A percentile compares a stretch with the other conserved stretches of the same genome.
These are phyloP conservation scores for Coelopa pilipes DNA, from an alignment of 2,888 invertebrate species.

Conservation along the genomic window DNA sequence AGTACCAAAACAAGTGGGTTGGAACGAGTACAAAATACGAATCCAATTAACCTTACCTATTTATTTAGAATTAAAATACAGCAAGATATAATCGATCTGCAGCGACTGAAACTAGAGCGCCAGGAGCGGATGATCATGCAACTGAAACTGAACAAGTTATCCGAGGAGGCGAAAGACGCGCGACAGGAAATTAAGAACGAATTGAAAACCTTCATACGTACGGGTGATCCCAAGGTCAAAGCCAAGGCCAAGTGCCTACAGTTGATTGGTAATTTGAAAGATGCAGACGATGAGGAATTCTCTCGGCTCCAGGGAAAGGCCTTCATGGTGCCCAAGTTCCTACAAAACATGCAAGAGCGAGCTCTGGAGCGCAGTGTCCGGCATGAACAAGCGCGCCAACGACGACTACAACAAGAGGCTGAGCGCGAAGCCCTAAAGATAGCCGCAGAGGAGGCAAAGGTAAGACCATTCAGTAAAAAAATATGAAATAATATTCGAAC, in stretches of 20 bases:
- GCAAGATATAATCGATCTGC: constrained; percentile 78
- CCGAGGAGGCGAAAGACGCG: constrained; percentile 73
- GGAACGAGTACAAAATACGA: not conserved
- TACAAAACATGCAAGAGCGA: constrained; percentile 79
- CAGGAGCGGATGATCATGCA: constrained; percentile 80
- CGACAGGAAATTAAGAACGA: constrained; percentile 71
- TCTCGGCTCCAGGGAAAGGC: constrained; percentile 61
- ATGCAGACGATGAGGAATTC: constrained; percentile 56
- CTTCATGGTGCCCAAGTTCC: constrained; percentile 72
- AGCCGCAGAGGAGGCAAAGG: constrained; percentile 66
- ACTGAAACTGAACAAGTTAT: constrained; percentile 76
- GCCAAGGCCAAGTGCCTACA: constrained; percentile 68
- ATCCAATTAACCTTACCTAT: not conserved
- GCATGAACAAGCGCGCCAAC: constrained; percentile 64
- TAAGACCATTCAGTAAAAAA: constrained; percentile 40
- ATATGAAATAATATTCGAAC: not conserved
- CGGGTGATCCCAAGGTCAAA: constrained; percentile 70
- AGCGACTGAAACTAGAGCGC: constrained; percentile 76
- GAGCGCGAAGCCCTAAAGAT: constrained; percentile 65
- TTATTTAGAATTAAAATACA: constrained; percentile 74
- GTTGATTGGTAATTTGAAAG: constrained; percentile 61
- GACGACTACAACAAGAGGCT: constrained; percentile 62
- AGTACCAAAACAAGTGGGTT: constrained; percentile 64
- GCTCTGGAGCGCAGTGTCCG: constrained; percentile 72
- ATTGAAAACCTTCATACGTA: constrained; percentile 70